phyloP scores from a whole-genome alignment of 2,113 vertebrate genomes.

The Megalops atlanticus region DNA sequence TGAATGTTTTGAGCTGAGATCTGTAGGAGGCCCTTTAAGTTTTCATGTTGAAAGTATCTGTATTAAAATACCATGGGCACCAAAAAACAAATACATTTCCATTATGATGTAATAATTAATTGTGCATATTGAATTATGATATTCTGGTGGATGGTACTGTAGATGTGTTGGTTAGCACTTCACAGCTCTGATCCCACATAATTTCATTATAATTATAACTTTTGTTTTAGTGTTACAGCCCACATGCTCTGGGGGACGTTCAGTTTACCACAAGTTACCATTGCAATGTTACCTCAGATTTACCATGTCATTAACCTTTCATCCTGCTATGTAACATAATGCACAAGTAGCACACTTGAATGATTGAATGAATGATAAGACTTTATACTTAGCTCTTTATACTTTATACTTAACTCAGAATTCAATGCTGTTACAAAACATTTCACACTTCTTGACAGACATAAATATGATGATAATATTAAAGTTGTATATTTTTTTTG shows the following conservation, averaged over 20 bases:
- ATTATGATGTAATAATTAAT: background rate
- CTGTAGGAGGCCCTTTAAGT: background rate
- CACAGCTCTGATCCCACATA: background rate
- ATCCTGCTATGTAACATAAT: too few relatives aligned
- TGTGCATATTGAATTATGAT: background rate
- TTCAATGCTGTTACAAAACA: background rate
- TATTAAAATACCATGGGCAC: background rate
- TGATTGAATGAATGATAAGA: background rate
- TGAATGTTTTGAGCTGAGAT: background rate
- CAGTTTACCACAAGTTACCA: background rate
- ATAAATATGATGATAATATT: background rate
- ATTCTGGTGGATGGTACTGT: background rate
- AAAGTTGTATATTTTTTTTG: background rate
- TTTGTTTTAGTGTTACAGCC: background rate
- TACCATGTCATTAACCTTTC: background rate
- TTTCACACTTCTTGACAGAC: background rate
- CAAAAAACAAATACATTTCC: background rate
- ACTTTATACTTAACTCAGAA: background rate
- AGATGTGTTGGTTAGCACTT: background rate
- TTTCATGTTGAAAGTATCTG: background rate
- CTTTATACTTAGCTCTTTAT: background rate
- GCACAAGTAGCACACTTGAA: background rate
- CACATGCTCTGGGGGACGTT: background rate
- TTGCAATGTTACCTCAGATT: background rate
- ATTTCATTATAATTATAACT: background rate